Percentiles rank a stretch among this genome's conserved stretches.
These are phyloP conservation scores for Enoplosus armatus DNA, from an alignment of 2,797 vertebrate species.

Conservation along the genomic window DNA sequence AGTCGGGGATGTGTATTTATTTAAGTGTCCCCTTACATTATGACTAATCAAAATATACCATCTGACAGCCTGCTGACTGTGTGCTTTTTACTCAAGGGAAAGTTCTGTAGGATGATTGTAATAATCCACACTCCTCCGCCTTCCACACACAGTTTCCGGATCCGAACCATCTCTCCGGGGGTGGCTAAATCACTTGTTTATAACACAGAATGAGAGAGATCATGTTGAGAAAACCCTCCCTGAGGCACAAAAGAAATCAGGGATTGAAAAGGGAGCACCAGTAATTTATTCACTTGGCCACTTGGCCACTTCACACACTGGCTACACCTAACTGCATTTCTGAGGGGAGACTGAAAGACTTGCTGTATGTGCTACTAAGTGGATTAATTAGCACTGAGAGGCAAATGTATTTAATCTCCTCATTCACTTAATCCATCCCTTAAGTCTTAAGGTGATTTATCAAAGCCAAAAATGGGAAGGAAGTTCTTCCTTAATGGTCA, in stretches of 20 bases:
- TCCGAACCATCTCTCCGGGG: slow-evolving; percentile 24
- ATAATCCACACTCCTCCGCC: slow-evolving; percentile 4
- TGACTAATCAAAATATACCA: slow-evolving; percentile 2
- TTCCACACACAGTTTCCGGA: slow-evolving; percentile 5
- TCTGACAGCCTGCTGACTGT: slow-evolving; percentile 54
- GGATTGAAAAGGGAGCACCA: slow-evolving; percentile 10
- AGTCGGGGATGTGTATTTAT: no score
- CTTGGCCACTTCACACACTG: not conserved
- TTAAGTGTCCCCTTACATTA: not conserved
- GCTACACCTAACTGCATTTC: slow-evolving; percentile 9
- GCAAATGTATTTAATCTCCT: slow-evolving; percentile 23
- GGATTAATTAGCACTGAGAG: slow-evolving; percentile 33
- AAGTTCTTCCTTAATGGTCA: not conserved
- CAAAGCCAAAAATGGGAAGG: slow-evolving; percentile 4
- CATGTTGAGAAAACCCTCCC: slow-evolving; percentile 34
- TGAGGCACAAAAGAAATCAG: slow-evolving; percentile 18
- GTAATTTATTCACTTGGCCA: slow-evolving; percentile 33
- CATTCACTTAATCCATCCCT: no score
- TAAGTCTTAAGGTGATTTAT: slow-evolving; percentile 35
- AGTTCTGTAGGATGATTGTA: not conserved
- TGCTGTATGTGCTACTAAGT: slow-evolving; percentile 9
- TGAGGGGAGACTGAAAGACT: slow-evolving; percentile 9
- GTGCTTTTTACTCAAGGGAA: slow-evolving; percentile 22
- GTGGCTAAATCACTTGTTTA: slow-evolving; percentile 39
- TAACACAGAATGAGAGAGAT: slow-evolving; percentile 27